Evolutionary conservation across 2,888 invertebrate genomes (phyloP).

Genomic region (Acronicta psi): DNA sequence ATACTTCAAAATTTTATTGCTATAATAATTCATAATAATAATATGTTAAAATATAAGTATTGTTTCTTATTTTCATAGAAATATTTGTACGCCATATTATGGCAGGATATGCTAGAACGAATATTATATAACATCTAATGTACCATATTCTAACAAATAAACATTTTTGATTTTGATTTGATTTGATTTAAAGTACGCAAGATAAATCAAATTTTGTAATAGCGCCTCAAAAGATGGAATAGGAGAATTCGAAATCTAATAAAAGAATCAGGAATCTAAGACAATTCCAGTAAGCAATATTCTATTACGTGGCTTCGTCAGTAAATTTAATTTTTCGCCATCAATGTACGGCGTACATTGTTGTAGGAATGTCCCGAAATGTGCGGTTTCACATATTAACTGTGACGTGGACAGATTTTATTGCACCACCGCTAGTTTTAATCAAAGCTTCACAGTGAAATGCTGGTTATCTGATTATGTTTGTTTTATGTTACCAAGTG

Average conservation of each 20-base stretch:
- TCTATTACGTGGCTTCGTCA: conserved; percentile 53
- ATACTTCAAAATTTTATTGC: too few species aligned
- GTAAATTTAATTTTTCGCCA: conserved; percentile 83
- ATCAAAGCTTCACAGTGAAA: conserved; percentile 57
- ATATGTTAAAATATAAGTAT: too few species aligned
- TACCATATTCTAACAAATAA: too few species aligned
- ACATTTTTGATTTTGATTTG: too few species aligned
- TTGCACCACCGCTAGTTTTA: conserved; percentile 64
- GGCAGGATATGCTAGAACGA: too few species aligned
- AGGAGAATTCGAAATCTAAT: not conserved
- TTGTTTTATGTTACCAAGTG: conserved; percentile 46
- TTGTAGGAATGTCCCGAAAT: conserved; percentile 70
- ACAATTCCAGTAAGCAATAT: conserved; percentile 39
- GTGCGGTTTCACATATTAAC: conserved; percentile 74
- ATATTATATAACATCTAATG: too few species aligned
- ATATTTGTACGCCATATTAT: too few species aligned
- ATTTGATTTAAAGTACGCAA: too few species aligned
- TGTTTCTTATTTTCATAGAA: too few species aligned
- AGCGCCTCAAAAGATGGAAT: too few species aligned
- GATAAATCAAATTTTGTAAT: too few species aligned
- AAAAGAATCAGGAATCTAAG: not conserved
- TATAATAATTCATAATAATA: too few species aligned
- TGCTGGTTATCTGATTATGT: conserved; percentile 51
- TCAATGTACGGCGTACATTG: conserved; percentile 72
- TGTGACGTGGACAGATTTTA: conserved; percentile 72